Evolutionary conservation across 2,888 invertebrate genomes (phyloP), one percentile per base, ranked within the genome.

Genomic region (Chloroclysta siterata): DNA sequence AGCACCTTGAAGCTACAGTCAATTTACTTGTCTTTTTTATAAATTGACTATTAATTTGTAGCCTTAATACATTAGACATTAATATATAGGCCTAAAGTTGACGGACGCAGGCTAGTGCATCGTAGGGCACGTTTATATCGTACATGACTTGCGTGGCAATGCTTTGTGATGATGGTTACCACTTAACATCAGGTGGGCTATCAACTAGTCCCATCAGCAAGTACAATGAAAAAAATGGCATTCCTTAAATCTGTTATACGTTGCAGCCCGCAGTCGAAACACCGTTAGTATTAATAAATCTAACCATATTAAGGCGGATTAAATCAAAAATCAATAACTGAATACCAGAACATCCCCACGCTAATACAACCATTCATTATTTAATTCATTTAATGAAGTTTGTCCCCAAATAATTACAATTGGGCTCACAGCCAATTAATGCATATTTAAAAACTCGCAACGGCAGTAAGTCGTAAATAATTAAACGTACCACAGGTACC

Each of bases 371-470:
- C 39, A 69, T 64, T 60, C 63, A 68, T 63, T 66, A 71, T 60
- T 55, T 56, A 65, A 64, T 50, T 54, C 51, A 65, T 71, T 69
- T 63, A 65, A 65, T 56, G 50, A 51, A 48, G 42, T 53, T 50
- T 61, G 68, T 67, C 69, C 66, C 59, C 39, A 48, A 55, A 62
- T 70, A 68, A 67, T 66, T 58, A 63, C 64, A 63, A 39, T 57
- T 70, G 64, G 60, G 63, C 59, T 66, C 58, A 54, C 56, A 51
- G 53, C 53, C 71, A 68, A 69, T 72, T 68, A 72, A 68, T 70
- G 66, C 66, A 71, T 69, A 65, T 67, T 72, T 70, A 71, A 72
- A 70, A 63, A 61, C 52, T 46, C 47, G 44, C 52, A 28, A 47
- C 28, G 54, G 48, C 51, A 50, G 65, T 53, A 60, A 61, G 51